Evolutionary conservation across 2,888 invertebrate species (phyloP).

Genomic region (Hydrotaea diabolus): DNA sequence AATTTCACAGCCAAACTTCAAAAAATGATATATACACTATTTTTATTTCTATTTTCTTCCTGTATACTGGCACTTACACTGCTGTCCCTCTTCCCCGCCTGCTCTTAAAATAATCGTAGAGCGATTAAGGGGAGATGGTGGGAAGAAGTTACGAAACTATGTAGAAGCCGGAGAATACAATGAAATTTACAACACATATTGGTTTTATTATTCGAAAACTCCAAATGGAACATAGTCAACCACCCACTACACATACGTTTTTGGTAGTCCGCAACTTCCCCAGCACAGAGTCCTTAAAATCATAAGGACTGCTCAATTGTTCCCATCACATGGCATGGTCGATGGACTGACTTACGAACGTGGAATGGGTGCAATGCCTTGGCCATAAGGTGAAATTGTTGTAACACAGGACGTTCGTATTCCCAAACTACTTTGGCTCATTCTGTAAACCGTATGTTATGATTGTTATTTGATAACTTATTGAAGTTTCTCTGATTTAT

Average conservation of each 20-base stretch:
- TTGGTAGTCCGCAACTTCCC: background rate
- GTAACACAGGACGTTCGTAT: background rate
- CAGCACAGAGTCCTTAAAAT: background rate
- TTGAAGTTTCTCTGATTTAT: conserved; percentile 60
- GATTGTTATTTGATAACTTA: conserved; percentile 62
- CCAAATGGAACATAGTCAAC: background rate
- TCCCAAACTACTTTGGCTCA: background rate
- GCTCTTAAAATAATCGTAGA: background rate
- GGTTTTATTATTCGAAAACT: conserved; percentile 47
- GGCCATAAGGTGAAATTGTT: background rate
- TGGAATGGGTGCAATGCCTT: background rate
- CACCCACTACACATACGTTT: background rate
- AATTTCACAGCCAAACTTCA: conserved; percentile 48
- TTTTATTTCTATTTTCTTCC: conserved; percentile 19
- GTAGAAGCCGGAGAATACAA: background rate
- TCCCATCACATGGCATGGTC: background rate
- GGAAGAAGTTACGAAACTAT: too few species aligned
- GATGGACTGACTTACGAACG: background rate
- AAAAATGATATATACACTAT: conserved; percentile 46
- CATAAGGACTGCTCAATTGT: background rate
- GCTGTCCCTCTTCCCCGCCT: background rate
- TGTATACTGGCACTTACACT: conserved; percentile 50
- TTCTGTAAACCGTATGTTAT: conserved; percentile 46
- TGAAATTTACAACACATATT: conserved; percentile 45
- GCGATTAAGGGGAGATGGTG: conserved; percentile 9